Base-by-base conservation (phyloP, 2,113 vertebrate genomes). In the Solea solea region DNA sequence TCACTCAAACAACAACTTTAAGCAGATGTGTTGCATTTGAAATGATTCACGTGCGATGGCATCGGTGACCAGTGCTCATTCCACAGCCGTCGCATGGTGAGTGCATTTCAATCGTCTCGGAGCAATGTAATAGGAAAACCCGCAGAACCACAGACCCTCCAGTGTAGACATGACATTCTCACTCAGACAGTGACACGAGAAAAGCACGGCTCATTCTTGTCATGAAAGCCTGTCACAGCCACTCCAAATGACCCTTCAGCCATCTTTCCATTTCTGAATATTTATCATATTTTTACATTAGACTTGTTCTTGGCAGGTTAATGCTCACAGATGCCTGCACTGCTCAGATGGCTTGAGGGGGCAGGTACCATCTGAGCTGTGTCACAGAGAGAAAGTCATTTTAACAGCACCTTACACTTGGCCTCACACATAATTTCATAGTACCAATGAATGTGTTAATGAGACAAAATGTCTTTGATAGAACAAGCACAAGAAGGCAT, bases 341-440 rank as follows among this genome's bases (percentile, higher is more conserved):
- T 82, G 88, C 83, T 93, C 91, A 94, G 92, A 93, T 93, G 93
- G 91, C 90, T 91, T 92, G 91, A 93, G 92, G 91, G 91, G 92
- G 91, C 91, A 93, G 92, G 91, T 92, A 89, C 90, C 87, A 92
- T 91, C 90, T 90, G 87, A 90, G 86, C 87, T 53, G 85, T 91
- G 89, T 89, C 88, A 89, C 74, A 52, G 81, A 87, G 81, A 89
- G 86, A 89, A 82, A 90, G 88, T 91, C 89, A 90, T 90, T 88
- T 89, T 76, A 91, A 78, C 89, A 86, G 84, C 83, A 89, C 87
- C 83, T 81, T 90, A 81, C 84, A 90, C 91, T 89, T 81, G 78
- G 80, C 82, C 83, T 86, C 63, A 90, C 90, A 91, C 90, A 89
- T 88, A 69, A 89, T 88, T 84, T 86, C 77, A 87, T 92, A 90